These are phyloP conservation scores for Folsomia candida DNA, from an alignment of 2,888 invertebrate species.

Conservation along the genomic window DNA sequence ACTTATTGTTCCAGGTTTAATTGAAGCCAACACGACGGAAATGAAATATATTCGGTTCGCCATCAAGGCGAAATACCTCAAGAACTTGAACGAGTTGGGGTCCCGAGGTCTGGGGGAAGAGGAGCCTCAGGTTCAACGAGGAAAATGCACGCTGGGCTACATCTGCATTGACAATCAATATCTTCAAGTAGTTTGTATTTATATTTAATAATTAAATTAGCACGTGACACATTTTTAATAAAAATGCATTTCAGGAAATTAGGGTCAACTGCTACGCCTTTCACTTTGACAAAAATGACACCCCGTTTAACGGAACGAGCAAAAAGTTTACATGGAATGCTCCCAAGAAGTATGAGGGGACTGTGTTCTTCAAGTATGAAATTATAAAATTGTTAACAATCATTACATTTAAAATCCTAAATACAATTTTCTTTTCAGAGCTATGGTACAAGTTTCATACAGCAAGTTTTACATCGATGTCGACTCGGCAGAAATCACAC, in stretches of 20 bases:
- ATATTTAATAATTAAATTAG: neutral
- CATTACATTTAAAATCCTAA: no score
- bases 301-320: slow-evolving; percentile 8
- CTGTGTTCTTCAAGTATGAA: slow-evolving; percentile 23
- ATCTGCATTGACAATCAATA: slow-evolving; percentile 9
- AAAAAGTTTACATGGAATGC: slow-evolving; percentile 22
- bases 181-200: slow-evolving; percentile 8
- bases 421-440: no score
- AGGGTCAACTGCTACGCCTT: slow-evolving; percentile 24
- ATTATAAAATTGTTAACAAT: neutral
- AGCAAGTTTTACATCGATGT: neutral
- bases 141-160: slow-evolving; percentile 32
- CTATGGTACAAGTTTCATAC: neutral
- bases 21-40: slow-evolving; percentile 26
- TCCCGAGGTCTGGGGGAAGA: slow-evolving; percentile 13
- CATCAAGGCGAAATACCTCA: slow-evolving; percentile 23
- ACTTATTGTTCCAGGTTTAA: slow-evolving; percentile 19
- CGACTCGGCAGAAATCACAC: neutral
- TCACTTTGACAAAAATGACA: slow-evolving; percentile 10
- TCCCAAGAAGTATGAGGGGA: slow-evolving; percentile 20
- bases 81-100: slow-evolving; percentile 24
- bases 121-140: slow-evolving; percentile 17
- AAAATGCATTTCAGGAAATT: slow-evolving; percentile 23
- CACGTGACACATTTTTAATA: neutral
- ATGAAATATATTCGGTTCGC: slow-evolving; percentile 17